phyloP scores from a whole-genome alignment of 2,113 vertebrate genomes.

The Zapus hudsonius region DNA sequence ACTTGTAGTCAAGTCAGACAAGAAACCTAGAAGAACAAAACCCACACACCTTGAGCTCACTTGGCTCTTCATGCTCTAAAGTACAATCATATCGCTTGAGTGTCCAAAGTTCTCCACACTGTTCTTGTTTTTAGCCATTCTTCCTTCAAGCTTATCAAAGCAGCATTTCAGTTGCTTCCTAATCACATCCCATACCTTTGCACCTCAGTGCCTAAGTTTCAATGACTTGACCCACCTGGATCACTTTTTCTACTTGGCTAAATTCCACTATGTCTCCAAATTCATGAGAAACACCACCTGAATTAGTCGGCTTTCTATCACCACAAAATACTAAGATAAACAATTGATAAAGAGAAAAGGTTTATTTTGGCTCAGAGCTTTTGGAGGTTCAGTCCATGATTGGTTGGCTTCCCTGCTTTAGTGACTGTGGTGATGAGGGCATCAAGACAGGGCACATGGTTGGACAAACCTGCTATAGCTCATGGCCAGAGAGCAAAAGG shows the following conservation, averaged over 20 bases:
- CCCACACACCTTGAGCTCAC: neutral
- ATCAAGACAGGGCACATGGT: neutral
- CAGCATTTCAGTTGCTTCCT: neutral
- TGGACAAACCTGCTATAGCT: neutral
- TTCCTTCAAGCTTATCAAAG: neutral
- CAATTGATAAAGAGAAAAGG: neutral
- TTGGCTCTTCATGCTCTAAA: neutral
- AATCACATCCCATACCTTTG: neutral
- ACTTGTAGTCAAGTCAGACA: constrained; percentile 44
- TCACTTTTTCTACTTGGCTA: neutral
- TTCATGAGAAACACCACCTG: constrained; percentile 22
- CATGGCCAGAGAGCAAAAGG: neutral
- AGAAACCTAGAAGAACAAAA: constrained; percentile 1
- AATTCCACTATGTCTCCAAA: neutral
- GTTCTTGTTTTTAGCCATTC: neutral
- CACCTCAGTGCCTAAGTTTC: neutral
- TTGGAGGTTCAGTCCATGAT: neutral
- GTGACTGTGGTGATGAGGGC: neutral
- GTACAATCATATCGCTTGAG: neutral
- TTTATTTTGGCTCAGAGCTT: neutral
- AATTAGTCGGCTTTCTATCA: neutral
- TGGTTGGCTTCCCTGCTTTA: neutral
- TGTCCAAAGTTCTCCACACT: neutral
- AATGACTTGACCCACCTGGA: neutral
- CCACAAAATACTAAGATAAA: neutral